These are phyloP conservation scores for Arremon brunneinucha DNA, from an alignment of 2,797 vertebrate species.

Conservation along the genomic window DNA sequence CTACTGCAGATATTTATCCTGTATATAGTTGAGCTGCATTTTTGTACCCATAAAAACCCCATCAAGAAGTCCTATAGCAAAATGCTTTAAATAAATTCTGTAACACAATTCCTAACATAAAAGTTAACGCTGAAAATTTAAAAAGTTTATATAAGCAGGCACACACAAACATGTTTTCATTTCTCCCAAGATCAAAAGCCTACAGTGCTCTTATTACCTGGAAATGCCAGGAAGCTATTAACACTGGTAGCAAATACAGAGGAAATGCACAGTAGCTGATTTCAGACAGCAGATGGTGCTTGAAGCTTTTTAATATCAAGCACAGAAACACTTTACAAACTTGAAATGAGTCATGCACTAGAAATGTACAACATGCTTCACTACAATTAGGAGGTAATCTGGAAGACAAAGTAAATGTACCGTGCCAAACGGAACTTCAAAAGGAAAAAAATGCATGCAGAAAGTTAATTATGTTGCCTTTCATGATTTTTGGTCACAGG, in stretches of 20 bases:
- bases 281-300: slow-evolving; percentile 63
- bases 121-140: neutral
- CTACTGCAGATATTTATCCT: neutral
- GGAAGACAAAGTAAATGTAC: neutral
- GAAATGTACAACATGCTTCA: neutral
- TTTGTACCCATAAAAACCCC: neutral
- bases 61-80: neutral
- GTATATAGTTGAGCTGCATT: neutral
- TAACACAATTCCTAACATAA: neutral
- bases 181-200: neutral
- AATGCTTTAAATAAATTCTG: neutral
- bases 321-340: neutral
- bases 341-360: slow-evolving; percentile 4
- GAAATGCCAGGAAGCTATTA: neutral
- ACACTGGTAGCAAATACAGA: neutral
- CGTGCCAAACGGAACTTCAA: neutral
- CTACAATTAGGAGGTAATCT: neutral
- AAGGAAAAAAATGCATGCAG: neutral
- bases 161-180: neutral
- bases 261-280: neutral
- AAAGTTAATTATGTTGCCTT: neutral
- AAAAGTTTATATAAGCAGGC: neutral
- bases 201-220: neutral
- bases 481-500: neutral
- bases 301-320: neutral